Evolutionary conservation across 2,113 vertebrate genomes (phyloP).

Genomic region (Aleadryas rufinucha): DNA sequence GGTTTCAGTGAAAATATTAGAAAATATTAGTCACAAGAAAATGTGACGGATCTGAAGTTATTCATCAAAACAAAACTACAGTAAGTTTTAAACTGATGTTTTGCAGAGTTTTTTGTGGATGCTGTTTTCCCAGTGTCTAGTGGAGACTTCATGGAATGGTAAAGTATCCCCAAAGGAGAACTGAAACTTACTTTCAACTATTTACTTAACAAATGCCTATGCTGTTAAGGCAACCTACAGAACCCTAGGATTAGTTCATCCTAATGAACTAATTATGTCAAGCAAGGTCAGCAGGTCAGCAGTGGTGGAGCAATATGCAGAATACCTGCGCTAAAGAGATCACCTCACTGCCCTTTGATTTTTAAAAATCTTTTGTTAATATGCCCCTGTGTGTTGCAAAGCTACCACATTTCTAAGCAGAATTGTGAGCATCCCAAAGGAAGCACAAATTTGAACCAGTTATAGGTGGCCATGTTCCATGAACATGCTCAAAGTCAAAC

Average conservation of each 20-base stretch:
- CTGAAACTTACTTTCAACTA: neutral
- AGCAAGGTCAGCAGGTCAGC: neutral
- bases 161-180: neutral
- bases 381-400: neutral
- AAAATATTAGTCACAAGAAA: neutral
- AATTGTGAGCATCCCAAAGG: neutral
- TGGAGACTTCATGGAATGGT: neutral
- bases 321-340: neutral
- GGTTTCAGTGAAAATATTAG: neutral
- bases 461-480: rapidly evolving
- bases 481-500: neutral
- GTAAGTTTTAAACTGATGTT: neutral
- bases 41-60: neutral
- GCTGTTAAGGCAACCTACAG: neutral
- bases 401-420: neutral
- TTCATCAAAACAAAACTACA: neutral
- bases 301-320: neutral
- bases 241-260: neutral
- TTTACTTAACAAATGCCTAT: neutral
- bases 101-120: neutral
- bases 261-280: too few species aligned
- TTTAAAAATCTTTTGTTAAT: neutral
- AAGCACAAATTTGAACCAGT: neutral
- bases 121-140: neutral
- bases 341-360: neutral